Evolutionary conservation across 30 jellyfish, hydroid and myxozoan species (phyloP).

Genomic region (Hydractinia symbiolongicarpus): DNA sequence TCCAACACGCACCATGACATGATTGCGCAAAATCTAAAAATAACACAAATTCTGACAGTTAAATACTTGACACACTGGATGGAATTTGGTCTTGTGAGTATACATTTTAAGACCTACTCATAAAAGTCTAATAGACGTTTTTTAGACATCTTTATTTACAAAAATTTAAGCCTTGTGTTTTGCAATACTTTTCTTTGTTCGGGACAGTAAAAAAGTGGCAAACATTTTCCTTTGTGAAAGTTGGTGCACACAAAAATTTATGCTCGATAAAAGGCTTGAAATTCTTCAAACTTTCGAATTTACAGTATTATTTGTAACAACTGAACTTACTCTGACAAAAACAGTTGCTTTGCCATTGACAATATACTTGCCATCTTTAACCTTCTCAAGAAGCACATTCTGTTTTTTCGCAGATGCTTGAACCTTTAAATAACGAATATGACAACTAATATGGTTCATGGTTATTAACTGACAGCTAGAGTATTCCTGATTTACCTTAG

Average conservation of each 20-base stretch:
- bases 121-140: too few species aligned
- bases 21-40: conserved; percentile 56
- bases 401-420: conserved; percentile 45
- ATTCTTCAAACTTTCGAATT: too few species aligned
- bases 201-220: neutral
- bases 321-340: conserved; percentile 62
- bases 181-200: neutral
- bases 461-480: neutral
- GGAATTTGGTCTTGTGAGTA: too few species aligned
- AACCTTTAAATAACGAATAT: conserved; percentile 37
- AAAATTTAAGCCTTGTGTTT: neutral
- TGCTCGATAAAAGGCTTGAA: too few species aligned
- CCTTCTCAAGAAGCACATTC: conserved; percentile 47
- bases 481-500: conserved; percentile 33
- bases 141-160: neutral
- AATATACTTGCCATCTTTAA: conserved; percentile 68
- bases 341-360: conserved; percentile 52
- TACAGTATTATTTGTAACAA: too few species aligned
- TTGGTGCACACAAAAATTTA: neutral
- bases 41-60: neutral
- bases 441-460: neutral
- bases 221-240: neutral
- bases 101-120: too few species aligned
- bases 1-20: conserved; percentile 87
- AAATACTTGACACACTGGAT: neutral